Conservation (phyloP, 2,888 invertebrate species). For the Nymphalis urticae region DNA sequence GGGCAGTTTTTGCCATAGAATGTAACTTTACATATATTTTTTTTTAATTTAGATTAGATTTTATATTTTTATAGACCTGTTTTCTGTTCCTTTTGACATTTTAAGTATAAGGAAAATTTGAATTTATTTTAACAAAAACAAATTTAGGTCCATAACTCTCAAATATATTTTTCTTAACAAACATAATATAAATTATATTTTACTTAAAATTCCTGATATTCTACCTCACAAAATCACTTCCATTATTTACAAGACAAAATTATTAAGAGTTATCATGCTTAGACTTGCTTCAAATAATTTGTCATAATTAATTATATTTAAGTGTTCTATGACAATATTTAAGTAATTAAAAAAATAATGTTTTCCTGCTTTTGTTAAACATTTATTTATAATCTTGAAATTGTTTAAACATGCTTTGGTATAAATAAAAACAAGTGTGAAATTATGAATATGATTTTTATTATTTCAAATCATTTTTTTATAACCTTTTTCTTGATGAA, state of each 20-base stretch:
- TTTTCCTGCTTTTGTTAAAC: slow-evolving; percentile 15
- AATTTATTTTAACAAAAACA: not conserved
- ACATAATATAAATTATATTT: not conserved
- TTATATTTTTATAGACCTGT: slow-evolving; percentile 4
- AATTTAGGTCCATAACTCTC: not conserved
- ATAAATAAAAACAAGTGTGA: slow-evolving; percentile 33
- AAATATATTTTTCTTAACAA: too few relatives aligned
- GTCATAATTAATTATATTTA: not conserved
- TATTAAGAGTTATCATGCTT: not conserved
- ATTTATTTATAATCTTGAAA: slow-evolving; percentile 11
- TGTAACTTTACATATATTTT: slow-evolving; percentile 7
- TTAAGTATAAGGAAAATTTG: not conserved
- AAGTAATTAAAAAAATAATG: not conserved
- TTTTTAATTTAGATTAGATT: not conserved
- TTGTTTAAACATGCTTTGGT: slow-evolving; percentile 24
- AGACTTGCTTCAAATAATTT: not conserved
- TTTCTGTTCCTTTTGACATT: not conserved
- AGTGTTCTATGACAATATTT: not conserved
- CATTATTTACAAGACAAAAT: slow-evolving; percentile 4
- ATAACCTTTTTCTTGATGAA: slow-evolving; percentile 65
- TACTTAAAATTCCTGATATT: slow-evolving; percentile 4
- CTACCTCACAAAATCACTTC: slow-evolving; percentile 33
- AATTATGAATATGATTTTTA: slow-evolving; percentile 31
- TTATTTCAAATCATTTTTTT: slow-evolving; percentile 48
- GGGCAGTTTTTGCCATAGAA: slow-evolving; percentile 1